Conservation (phyloP, 2,888 invertebrate genomes). For the Apamea epomidion region DNA sequence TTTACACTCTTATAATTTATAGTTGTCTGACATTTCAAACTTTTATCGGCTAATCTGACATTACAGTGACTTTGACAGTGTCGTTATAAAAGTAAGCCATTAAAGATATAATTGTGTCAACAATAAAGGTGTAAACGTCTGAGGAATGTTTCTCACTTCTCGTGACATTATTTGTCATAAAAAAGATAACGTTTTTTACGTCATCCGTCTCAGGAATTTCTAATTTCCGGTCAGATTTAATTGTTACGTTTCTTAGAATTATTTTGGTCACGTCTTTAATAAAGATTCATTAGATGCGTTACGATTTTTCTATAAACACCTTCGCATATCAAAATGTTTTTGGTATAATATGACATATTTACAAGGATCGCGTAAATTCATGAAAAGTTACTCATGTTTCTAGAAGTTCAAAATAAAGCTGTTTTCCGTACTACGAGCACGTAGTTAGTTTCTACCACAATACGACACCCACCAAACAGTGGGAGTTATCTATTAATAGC, state of each 20-base stretch:
- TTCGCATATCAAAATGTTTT: neutral
- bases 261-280: slow-evolving; percentile 48
- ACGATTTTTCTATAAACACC: neutral
- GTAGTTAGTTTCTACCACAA: neutral
- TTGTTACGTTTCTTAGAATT: slow-evolving; percentile 72
- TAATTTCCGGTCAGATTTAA: slow-evolving; percentile 82
- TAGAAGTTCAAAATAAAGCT: neutral
- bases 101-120: slow-evolving; percentile 64
- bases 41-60: slow-evolving; percentile 50
- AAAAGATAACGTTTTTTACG: slow-evolving; percentile 67
- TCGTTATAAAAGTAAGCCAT: slow-evolving; percentile 53
- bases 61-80: slow-evolving; percentile 42
- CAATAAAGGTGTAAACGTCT: slow-evolving; percentile 60
- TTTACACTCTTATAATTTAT: slow-evolving; percentile 34
- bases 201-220: slow-evolving; percentile 76
- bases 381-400: neutral
- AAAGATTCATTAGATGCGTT: slow-evolving; percentile 21
- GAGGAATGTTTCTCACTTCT: slow-evolving; percentile 59
- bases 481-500: slow-evolving; percentile 2
- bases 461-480: neutral
- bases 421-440: neutral
- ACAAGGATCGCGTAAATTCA: neutral
- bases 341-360: neutral
- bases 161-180: slow-evolving; percentile 71
- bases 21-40: slow-evolving; percentile 28